phyloP scores from a whole-genome alignment of 2,888 invertebrate genomes.

The Sympetrum striolatum region DNA sequence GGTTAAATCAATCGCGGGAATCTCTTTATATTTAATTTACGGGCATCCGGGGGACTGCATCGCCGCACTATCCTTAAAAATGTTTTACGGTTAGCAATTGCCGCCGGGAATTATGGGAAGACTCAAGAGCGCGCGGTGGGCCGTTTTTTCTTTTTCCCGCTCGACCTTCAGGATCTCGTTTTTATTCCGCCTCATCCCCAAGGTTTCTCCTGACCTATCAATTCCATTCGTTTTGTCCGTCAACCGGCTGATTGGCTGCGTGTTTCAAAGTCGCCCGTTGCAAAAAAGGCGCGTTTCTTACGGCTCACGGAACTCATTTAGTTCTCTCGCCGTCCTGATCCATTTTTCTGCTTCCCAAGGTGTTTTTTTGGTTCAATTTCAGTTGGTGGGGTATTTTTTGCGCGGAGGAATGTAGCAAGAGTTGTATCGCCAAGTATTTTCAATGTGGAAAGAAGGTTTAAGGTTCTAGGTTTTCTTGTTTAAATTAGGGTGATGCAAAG shows the following conservation, averaged over 20 bases:
- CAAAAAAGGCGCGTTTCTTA: neutral
- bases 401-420: too few species aligned
- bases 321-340: neutral
- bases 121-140: neutral
- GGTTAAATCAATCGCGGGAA: neutral
- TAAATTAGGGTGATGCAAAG: too few species aligned
- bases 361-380: neutral
- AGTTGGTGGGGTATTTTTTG: too few species aligned
- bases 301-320: neutral
- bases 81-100: neutral
- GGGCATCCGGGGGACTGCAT: neutral
- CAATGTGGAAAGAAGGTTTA: too few species aligned
- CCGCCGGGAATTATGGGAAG: neutral
- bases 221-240: neutral
- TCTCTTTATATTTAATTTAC: neutral
- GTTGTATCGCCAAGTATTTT: too few species aligned
- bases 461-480: too few species aligned
- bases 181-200: neutral
- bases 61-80: neutral
- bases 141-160: neutral
- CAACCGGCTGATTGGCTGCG: neutral
- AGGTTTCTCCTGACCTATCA: neutral
- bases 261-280: neutral
- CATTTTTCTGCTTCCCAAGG: neutral
- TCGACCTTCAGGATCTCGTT: neutral